Base-by-base conservation (phyloP, 2,888 invertebrate genomes). In the Linnaemya vulpina region DNA sequence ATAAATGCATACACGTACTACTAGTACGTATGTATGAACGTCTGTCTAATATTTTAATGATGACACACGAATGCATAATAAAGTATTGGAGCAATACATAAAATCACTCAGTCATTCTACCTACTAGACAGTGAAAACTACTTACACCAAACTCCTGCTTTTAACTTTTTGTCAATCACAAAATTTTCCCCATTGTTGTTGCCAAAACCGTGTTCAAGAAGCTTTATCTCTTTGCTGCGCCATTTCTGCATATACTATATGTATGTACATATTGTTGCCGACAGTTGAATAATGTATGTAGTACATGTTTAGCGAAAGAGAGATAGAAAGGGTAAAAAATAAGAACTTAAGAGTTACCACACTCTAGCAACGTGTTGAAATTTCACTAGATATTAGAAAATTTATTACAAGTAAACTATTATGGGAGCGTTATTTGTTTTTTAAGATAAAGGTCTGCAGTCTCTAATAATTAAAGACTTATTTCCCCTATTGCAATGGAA, bases 41-140 rank as follows among this genome's bases (percentile, higher is more conserved):
- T 70, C 22, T 38, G 49, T 49, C 80, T 80, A 75, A 70, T 82
- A 76, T 25, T 68, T 60, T n/a, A 51, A 73, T 73, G 58, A 58
- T 80, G 68, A 67, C 62, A 82, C 70, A 70, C 75, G 70, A 82
- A 82, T 76, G 63, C 62, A 76, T 70, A 68, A 65, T 38, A 71
- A 63, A 62, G 49, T 62, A 76, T 70, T 55, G 62, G 40, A 68
- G 68, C 20, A 63, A 65, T 76, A 82, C 35, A 70, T 63, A 58
- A 62, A 53, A 75, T 76, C 75, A 81, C 51, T 75, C 81, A 70
- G 62, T 70, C 60, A 53, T 67, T 77, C 43, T 82, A 82, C 46
- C 75, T 82, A 82, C 63, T 49, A 82, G 81, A 75, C 75, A 80
- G 75, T 82, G 55, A 82, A 81, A 81, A 82, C 81, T 75, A 70